phyloP scores from a whole-genome alignment of 2,888 invertebrate species.

The Stratiomys singularior region DNA sequence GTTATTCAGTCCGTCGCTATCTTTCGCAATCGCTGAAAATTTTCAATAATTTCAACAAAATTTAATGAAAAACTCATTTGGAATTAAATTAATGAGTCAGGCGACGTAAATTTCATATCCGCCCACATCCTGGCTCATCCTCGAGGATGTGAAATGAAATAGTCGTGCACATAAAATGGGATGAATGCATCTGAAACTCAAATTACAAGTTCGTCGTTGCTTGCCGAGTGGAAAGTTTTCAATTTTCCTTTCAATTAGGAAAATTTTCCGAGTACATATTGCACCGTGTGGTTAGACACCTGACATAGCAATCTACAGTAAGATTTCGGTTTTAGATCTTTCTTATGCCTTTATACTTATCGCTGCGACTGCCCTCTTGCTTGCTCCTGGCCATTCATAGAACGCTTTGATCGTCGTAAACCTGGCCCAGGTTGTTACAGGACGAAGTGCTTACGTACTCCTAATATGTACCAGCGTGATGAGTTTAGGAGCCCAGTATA shows the following conservation, averaged over 20 bases:
- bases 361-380: neutral
- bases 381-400: neutral
- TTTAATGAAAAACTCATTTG: neutral
- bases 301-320: neutral
- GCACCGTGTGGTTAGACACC: neutral
- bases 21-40: no score
- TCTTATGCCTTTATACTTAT: neutral
- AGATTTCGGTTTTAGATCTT: neutral
- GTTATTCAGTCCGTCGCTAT: no score
- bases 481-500: no score
- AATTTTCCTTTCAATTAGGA: constrained; percentile 26
- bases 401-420: no score
- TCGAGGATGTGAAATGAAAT: neutral
- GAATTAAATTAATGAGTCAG: neutral
- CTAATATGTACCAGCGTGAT: no score
- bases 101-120: neutral
- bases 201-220: constrained; percentile 26
- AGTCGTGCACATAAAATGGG: neutral
- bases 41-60: no score
- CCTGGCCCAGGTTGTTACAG: no score
- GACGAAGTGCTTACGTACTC: no score
- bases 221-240: neutral
- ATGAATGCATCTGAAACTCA: constrained; percentile 23
- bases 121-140: neutral
- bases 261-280: constrained; percentile 8